Evolutionary conservation across 2,113 vertebrate genomes (phyloP).

Genomic region (Maccullochella peelii): DNA sequence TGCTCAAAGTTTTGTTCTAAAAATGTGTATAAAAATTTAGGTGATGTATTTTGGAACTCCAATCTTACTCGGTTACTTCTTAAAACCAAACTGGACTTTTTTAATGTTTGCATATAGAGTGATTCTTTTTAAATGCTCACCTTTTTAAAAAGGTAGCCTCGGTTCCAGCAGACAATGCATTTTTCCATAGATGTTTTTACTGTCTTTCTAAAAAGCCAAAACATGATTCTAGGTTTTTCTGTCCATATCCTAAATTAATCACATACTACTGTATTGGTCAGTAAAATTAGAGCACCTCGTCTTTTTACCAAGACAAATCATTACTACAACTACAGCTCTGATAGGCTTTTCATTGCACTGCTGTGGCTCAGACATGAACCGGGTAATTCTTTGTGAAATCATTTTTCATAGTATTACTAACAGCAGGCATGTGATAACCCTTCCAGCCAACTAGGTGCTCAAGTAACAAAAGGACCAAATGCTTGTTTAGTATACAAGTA

Average conservation of each 20-base stretch:
- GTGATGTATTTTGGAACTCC: not conserved
- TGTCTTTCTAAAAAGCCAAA: not conserved
- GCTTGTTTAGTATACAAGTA: not conserved
- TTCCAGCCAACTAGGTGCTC: not conserved
- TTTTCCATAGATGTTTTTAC: not conserved
- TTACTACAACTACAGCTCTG: not conserved
- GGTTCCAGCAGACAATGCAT: not conserved
- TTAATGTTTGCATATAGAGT: not conserved
- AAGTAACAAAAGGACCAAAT: not conserved
- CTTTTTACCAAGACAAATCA: not conserved
- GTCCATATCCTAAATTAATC: not conserved
- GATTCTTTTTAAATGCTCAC: not conserved
- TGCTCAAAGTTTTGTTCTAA: not conserved
- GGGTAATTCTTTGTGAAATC: no score
- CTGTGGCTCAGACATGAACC: no score
- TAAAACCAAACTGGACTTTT: not conserved
- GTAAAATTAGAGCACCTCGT: not conserved
- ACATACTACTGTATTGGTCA: not conserved
- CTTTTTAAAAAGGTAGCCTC: not conserved
- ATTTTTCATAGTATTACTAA: not conserved
- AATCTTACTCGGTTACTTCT: not conserved
- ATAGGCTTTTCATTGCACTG: no score
- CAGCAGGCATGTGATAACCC: not conserved
- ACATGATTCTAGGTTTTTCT: no score
- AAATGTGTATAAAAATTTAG: not conserved